Evolutionary conservation across 2,113 vertebrate genomes (phyloP), one percentile per base, ranked within the genome.

Genomic region (Siniperca knerii): DNA sequence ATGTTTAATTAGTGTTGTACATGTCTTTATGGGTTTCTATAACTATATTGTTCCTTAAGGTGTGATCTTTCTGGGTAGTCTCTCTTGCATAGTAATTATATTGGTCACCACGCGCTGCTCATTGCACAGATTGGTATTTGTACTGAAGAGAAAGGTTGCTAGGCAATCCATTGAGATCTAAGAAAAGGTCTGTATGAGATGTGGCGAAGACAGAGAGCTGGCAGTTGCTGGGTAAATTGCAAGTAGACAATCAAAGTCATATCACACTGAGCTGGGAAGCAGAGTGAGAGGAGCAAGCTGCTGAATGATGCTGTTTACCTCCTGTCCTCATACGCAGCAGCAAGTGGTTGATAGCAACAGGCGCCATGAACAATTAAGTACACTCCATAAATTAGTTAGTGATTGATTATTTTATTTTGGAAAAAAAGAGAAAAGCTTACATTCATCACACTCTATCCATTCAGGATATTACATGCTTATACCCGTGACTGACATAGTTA

Each of bases 141-240:
- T 84, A 44, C 75, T 33, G 77, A 91, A 83, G 75, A 80, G 87
- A 80, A 89, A 92, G 92, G 92, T 95, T 95, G 92, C 94, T 95
- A 93, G 91, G 94, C 93, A 93, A 95, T 93, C 87, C 82, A 81
- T 46, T 73, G 87, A 90, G 91, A 89, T 91, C 89, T 89, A 89
- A 94, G 91, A 93, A 93, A 90, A 93, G 89, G 91, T 91, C 91
- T 89, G 81, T 72, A 87, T 84, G 85, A 92, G 90, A 92, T 90
- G 87, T 82, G 81, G 92, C 10, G 44, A 87, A 86, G 89, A 93
- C 89, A 83, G 79, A 87, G 85, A 83, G 86, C 86, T 85, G 84
- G 92, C 90, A 85, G 92, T 91, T 89, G 87, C 91, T 86, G 86
- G 92, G 86, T 87, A 90, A 92, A 93, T 89, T 90, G 84, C 85